Conservation (phyloP, 2,888 invertebrate species). For the Lepas anatifera region DNA sequence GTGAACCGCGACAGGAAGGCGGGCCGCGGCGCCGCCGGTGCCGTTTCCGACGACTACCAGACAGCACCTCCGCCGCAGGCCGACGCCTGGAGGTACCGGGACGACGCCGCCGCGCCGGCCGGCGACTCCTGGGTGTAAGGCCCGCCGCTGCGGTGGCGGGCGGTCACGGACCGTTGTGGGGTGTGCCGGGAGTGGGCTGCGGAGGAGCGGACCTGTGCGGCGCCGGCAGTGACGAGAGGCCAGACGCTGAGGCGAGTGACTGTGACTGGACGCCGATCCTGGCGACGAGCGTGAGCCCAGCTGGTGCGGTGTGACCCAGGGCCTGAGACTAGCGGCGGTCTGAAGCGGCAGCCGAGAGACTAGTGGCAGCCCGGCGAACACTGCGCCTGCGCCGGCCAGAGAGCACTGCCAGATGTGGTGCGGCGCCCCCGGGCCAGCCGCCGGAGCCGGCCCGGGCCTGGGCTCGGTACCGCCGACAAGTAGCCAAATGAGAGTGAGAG, state of each 20-base stretch:
- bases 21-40: slow-evolving; percentile 34
- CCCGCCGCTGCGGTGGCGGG: not conserved
- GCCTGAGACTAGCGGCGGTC: too few relatives aligned
- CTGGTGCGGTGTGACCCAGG: too few relatives aligned
- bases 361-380: too few relatives aligned
- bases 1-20: slow-evolving; percentile 50
- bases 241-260: not conserved
- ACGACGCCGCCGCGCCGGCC: slow-evolving; percentile 29
- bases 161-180: not conserved
- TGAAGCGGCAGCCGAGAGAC: too few relatives aligned
- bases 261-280: too few relatives aligned
- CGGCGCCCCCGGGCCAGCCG: not conserved
- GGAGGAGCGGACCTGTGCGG: not conserved
- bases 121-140: slow-evolving; percentile 43
- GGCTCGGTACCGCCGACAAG: too few relatives aligned
- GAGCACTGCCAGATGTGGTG: not conserved
- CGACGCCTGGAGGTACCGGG: slow-evolving; percentile 29
- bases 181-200: not conserved
- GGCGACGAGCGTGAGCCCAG: too few relatives aligned
- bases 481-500: too few relatives aligned
- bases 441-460: not conserved
- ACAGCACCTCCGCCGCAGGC: slow-evolving; percentile 19
- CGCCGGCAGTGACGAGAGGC: not conserved
- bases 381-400: too few relatives aligned
- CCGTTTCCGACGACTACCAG: slow-evolving; percentile 5